Percentiles rank a stretch among this genome's conserved stretches.
Conservation (phyloP, 2,113 vertebrate genomes). For the Pongo abelii region DNA sequence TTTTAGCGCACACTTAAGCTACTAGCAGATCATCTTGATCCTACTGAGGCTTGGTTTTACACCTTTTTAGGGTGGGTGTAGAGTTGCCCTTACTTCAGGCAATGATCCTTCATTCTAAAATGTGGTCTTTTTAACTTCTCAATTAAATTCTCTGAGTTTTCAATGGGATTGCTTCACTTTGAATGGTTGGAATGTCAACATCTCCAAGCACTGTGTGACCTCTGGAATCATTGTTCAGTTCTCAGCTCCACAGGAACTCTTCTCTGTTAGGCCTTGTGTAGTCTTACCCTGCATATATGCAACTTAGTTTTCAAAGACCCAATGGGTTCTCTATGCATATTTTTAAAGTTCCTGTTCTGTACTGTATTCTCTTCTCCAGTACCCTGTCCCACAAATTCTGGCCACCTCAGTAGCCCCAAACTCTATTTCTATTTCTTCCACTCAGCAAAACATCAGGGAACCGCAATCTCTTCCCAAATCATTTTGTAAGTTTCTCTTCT, state of each 20-base stretch:
- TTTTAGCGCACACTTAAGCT: background rate
- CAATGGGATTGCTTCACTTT: background rate
- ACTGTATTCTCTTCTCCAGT: background rate
- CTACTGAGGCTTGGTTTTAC: background rate
- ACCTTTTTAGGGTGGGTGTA: background rate
- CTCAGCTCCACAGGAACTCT: background rate
- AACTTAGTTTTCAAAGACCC: background rate
- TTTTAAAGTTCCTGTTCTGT: background rate
- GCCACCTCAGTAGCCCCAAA: background rate
- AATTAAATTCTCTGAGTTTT: background rate
- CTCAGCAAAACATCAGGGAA: background rate
- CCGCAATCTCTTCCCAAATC: background rate
- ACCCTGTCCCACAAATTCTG: background rate
- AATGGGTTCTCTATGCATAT: background rate
- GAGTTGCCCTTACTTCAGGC: background rate
- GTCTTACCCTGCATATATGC: background rate
- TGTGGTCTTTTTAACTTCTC: background rate
- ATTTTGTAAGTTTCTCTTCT: background rate
- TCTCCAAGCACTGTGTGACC: background rate
- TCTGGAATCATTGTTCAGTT: background rate
- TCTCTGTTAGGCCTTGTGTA: background rate
- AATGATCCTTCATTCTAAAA: background rate
- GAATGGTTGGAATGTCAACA: background rate
- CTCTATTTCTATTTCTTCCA: background rate
- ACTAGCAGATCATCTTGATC: background rate